Percentiles rank a stretch among this genome's conserved stretches.
phyloP scores from a whole-genome alignment of 2,113 vertebrate species.

The Psittacula cyanocephala region DNA sequence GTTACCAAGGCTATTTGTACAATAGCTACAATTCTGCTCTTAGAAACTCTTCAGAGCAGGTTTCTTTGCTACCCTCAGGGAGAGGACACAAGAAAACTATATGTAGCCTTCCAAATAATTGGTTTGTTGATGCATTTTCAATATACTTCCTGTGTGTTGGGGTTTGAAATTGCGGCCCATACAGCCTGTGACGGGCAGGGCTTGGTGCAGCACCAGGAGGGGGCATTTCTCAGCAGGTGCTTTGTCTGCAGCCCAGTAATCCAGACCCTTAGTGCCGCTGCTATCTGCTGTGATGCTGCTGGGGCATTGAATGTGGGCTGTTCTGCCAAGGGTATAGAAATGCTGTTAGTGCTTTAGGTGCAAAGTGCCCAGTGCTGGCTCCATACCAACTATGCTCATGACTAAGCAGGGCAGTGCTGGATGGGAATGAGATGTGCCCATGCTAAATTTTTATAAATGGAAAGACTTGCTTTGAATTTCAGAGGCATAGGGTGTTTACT shows the following conservation, averaged over 20 bases:
- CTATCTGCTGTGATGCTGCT: fast-evolving
- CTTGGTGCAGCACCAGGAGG: fast-evolving
- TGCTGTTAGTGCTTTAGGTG: fast-evolving
- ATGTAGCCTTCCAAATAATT: fast-evolving
- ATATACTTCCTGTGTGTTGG: fast-evolving
- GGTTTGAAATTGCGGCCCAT: not conserved
- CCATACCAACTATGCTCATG: fast-evolving
- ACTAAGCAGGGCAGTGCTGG: not conserved
- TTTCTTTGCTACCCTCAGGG: not conserved
- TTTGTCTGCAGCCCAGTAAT: fast-evolving
- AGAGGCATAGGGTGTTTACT: fast-evolving
- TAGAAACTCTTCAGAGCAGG: not conserved
- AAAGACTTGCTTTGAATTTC: not conserved
- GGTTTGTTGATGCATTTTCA: not conserved
- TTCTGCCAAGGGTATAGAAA: fast-evolving
- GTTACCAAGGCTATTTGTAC: not conserved
- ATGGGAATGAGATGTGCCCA: fast-evolving
- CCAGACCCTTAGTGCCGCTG: fast-evolving
- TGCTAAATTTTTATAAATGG: no score
- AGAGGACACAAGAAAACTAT: not conserved
- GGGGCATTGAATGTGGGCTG: fast-evolving
- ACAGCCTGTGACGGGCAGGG: no score
- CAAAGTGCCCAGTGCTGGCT: fast-evolving
- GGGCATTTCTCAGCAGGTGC: fast-evolving
- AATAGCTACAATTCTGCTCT: not conserved